Percentiles rank a stretch among this genome's conserved stretches.
Conservation (phyloP, 2,888 invertebrate species). For the Schizotus pectinicornis region DNA sequence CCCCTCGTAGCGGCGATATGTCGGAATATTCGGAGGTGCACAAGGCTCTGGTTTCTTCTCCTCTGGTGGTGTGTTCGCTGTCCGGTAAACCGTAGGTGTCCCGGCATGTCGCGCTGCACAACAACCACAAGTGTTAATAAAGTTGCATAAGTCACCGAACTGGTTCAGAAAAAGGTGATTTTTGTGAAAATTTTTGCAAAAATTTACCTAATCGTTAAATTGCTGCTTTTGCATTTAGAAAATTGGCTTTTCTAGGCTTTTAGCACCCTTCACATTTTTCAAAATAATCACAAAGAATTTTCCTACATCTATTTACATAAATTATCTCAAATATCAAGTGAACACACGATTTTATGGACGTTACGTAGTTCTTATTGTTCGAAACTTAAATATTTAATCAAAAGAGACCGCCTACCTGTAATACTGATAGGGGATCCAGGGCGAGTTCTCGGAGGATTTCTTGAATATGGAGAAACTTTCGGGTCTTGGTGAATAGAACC, state of each 20-base stretch:
- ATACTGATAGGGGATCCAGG: slow-evolving; percentile 90
- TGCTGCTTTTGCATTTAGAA: too few species aligned
- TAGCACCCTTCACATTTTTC: too few species aligned
- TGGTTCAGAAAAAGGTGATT: not conserved
- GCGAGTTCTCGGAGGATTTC: slow-evolving; percentile 75
- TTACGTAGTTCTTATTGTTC: not conserved
- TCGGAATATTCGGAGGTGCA: slow-evolving; percentile 99
- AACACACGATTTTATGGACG: not conserved
- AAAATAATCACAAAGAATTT: not conserved
- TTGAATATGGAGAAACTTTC: slow-evolving; percentile 98
- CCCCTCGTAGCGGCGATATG: slow-evolving; percentile 93
- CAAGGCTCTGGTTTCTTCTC: slow-evolving; percentile 90
- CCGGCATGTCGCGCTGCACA: slow-evolving; percentile 83
- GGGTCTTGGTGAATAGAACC: slow-evolving; percentile 94
- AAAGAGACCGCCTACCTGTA: slow-evolving; percentile 69
- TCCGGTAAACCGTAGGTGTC: slow-evolving; percentile 89
- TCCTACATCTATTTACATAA: not conserved
- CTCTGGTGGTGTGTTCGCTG: slow-evolving; percentile 67
- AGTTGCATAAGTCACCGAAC: slow-evolving; percentile 10
- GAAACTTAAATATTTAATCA: not conserved
- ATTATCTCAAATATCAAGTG: not conserved
- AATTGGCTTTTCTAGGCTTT: too few species aligned
- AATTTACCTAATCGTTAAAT: too few species aligned
- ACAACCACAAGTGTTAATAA: slow-evolving; percentile 17
- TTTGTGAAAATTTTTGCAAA: not conserved